A percentile compares a stretch with the other conserved stretches of the same genome.
phyloP scores from a whole-genome alignment of 2,888 invertebrate genomes.

The Cerceris ruficornis region DNA sequence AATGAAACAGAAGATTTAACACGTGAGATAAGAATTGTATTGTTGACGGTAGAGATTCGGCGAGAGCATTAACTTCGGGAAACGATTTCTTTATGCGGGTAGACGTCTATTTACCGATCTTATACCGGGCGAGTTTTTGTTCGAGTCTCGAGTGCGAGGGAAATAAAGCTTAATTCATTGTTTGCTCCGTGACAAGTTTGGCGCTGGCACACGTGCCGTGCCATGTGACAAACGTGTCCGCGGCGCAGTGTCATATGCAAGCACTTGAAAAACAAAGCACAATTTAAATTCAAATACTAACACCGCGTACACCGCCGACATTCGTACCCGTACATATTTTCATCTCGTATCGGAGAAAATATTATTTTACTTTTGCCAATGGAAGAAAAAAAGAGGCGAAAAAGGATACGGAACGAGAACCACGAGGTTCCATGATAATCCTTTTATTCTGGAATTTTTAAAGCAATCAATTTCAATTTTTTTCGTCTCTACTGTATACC shows the following conservation, averaged over 20 bases:
- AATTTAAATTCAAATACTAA: constrained; percentile 50
- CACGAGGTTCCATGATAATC: neutral
- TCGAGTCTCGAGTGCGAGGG: constrained; percentile 36
- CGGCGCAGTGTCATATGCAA: constrained; percentile 62
- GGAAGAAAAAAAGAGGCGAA: neutral
- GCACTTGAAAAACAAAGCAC: constrained; percentile 61
- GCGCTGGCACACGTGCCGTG: constrained; percentile 76
- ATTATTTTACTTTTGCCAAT: neutral
- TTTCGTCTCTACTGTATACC: constrained; percentile 33
- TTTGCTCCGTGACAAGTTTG: constrained; percentile 75
- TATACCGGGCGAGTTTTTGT: constrained; percentile 27
- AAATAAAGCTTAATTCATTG: constrained; percentile 70
- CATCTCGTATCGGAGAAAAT: neutral
- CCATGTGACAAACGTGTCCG: constrained; percentile 76
- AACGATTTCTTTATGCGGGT: constrained; percentile 4
- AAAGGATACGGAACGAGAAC: neutral
- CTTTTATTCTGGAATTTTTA: neutral
- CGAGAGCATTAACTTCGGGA: constrained; percentile 34
- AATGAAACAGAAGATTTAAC: no score
- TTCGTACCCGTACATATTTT: neutral
- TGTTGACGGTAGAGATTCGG: neutral
- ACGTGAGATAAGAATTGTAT: neutral
- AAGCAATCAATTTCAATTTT: constrained; percentile 38
- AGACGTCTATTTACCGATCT: constrained; percentile 45
- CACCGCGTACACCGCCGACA: neutral